Base-by-base conservation (phyloP, 2,797 vertebrate genomes). In the Gadopsis marmoratus region DNA sequence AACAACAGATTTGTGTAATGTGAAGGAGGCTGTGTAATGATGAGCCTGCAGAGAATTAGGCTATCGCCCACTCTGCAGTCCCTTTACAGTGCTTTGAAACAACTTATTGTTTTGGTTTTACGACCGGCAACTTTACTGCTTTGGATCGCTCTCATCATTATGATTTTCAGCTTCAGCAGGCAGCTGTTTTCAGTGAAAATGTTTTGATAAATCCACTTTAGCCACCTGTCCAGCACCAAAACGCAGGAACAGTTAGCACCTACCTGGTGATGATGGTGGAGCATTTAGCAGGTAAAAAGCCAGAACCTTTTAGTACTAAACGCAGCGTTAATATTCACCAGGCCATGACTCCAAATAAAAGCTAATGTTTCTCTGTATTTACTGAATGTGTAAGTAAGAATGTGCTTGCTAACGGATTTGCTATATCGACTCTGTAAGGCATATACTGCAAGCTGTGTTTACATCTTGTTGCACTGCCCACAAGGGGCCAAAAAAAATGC, bases 81-180 rank as follows among this genome's bases (percentile, higher is more conserved):
- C 33, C 5, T 37, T 26, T 45, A 2, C 0, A 0, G 41, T 58
- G 67, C 16, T 0, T n/a, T 33, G 41, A 21, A 56, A 5, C 23
- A 0, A 23, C 14, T 21, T 60, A 11, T 17, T 21, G 26, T 37
- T 39, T 50, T 39, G 10, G 14, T 60, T 71, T 60, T 50, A 41
- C 31, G 9, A 26, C 21, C 53, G 1, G 1, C 9, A 45, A 14
- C 19, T n/a, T 23, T 19, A 56, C 37, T 41, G 23, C 59, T 39
- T 61, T 61, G 17, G 33, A 41, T n/a, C 9, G 1, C n/a, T 55
- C 17, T 39, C 21, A 14, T 23, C 12, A 19, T 26, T 12, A 45
- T 45, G 2, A 45, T 71, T 59, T 14, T 70, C 54, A 56, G 67
- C 67, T 45, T 69, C 19, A 58, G 7, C 45, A 33, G 21, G 29